These are phyloP conservation scores for Drosophila bocki DNA, from an alignment of 1,140 invertebrate genomes.

Conservation along the genomic window DNA sequence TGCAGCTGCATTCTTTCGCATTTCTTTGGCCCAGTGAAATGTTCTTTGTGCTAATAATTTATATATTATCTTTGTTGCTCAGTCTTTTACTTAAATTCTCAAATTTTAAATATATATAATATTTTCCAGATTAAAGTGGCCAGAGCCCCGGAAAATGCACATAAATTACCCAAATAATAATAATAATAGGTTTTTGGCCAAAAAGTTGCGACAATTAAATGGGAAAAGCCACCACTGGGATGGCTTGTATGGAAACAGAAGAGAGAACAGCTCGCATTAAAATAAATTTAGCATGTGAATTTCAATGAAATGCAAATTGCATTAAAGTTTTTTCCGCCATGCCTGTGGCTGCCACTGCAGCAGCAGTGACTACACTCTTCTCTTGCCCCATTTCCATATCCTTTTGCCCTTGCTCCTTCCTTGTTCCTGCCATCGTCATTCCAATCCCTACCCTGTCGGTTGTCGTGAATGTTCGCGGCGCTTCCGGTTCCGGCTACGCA, in stretches of 20 bases:
- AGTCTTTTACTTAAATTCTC: not conserved
- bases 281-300: slow-evolving; percentile 59
- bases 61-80: not conserved
- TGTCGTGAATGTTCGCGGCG: slow-evolving; percentile 43
- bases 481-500: slow-evolving; percentile 69
- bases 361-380: slow-evolving; percentile 12
- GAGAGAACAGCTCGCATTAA: slow-evolving; percentile 36
- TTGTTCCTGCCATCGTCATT: not conserved
- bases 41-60: slow-evolving; percentile 3
- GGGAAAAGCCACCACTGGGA: slow-evolving; percentile 22
- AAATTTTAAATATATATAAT: not conserved
- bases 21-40: slow-evolving; percentile 5
- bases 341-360: slow-evolving; percentile 25
- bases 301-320: slow-evolving; percentile 75
- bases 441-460: slow-evolving; percentile 7
- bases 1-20: not conserved
- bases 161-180: slow-evolving; percentile 47
- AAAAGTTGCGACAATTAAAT: slow-evolving; percentile 33
- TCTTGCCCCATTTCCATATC: not conserved
- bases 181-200: slow-evolving; percentile 22
- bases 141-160: slow-evolving; percentile 12
- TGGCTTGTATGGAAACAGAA: not conserved
- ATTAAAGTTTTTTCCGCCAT: slow-evolving; percentile 54
- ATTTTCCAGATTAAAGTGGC: not conserved
- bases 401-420: slow-evolving; percentile 2